phyloP scores from a whole-genome alignment of 2,888 invertebrate genomes.

The Tethea ocularis region DNA sequence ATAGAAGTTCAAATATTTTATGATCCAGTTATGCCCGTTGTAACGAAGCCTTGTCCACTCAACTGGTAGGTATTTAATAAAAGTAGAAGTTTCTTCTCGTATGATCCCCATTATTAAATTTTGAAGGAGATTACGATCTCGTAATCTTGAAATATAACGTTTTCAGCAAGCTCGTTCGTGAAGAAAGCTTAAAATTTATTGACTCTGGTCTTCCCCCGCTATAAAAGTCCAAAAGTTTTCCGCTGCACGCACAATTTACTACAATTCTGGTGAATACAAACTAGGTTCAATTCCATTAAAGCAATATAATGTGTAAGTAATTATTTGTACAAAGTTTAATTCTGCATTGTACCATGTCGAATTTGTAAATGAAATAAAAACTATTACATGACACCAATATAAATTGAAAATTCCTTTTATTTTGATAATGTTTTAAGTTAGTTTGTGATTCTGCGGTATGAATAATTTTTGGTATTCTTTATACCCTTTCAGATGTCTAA shows the following conservation, averaged over 20 bases:
- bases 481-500: slow-evolving; percentile 57
- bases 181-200: slow-evolving; percentile 65
- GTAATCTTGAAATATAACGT: slow-evolving; percentile 69
- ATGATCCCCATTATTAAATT: slow-evolving; percentile 69
- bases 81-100: slow-evolving; percentile 54
- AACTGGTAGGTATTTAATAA: slow-evolving; percentile 37
- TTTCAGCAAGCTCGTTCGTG: slow-evolving; percentile 61
- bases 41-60: slow-evolving; percentile 9
- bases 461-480: slow-evolving; percentile 41
- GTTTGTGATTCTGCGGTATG: slow-evolving; percentile 35
- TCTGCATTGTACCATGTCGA: slow-evolving; percentile 63
- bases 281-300: slow-evolving; percentile 43
- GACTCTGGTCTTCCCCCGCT: slow-evolving; percentile 55
- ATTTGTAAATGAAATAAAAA: slow-evolving; percentile 51
- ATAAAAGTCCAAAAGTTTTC: slow-evolving; percentile 69
- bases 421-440: slow-evolving; percentile 28
- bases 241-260: slow-evolving; percentile 60
- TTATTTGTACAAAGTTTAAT: slow-evolving; percentile 60
- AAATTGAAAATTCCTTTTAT: slow-evolving; percentile 37
- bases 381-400: too few relatives aligned
- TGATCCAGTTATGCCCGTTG: slow-evolving; percentile 10
- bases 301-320: slow-evolving; percentile 42
- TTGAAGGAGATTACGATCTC: slow-evolving; percentile 67
- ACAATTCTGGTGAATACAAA: slow-evolving; percentile 36
- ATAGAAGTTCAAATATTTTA: slow-evolving; percentile 11